Conservation (phyloP, 2,888 invertebrate genomes). For the Pimpla rufipes region DNA sequence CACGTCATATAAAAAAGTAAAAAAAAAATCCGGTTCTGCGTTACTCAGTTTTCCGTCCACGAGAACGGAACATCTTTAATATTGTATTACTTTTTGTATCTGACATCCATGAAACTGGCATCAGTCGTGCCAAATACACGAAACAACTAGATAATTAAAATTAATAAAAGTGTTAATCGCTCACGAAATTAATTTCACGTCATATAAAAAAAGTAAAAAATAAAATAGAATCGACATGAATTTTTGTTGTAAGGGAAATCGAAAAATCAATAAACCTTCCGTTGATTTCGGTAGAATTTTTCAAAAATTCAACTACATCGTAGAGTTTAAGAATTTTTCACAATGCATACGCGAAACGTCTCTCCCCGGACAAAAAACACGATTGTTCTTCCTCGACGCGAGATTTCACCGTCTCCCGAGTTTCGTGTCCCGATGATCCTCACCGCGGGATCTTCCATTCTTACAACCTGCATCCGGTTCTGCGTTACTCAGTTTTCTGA, state of each 20-base stretch:
- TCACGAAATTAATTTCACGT: no score
- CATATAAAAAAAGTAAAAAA: no score
- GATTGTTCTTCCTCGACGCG: slow-evolving; percentile 45
- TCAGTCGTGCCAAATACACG: neutral
- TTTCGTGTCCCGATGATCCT: slow-evolving; percentile 27
- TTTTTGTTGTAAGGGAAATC: no score
- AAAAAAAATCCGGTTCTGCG: no score
- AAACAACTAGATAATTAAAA: no score
- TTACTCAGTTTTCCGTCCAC: slow-evolving; percentile 12
- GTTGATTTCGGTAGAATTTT: no score
- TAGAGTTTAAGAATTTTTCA: no score
- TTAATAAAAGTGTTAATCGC: no score
- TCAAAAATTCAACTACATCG: no score
- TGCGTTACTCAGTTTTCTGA: slow-evolving; percentile 15
- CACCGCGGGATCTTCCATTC: slow-evolving; percentile 46
- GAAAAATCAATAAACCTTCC: no score
- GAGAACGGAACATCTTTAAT: slow-evolving; percentile 29
- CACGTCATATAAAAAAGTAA: no score
- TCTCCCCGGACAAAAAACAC: slow-evolving; percentile 13
- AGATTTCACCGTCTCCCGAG: slow-evolving; percentile 50
- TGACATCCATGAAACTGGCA: neutral
- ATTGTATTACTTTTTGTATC: slow-evolving; percentile 39
- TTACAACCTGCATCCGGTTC: slow-evolving; percentile 57
- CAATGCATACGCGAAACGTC: slow-evolving; percentile 63
- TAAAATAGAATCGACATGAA: no score